These are phyloP conservation scores for Encarsia formosa DNA, from an alignment of 2,888 invertebrate species.

Conservation along the genomic window DNA sequence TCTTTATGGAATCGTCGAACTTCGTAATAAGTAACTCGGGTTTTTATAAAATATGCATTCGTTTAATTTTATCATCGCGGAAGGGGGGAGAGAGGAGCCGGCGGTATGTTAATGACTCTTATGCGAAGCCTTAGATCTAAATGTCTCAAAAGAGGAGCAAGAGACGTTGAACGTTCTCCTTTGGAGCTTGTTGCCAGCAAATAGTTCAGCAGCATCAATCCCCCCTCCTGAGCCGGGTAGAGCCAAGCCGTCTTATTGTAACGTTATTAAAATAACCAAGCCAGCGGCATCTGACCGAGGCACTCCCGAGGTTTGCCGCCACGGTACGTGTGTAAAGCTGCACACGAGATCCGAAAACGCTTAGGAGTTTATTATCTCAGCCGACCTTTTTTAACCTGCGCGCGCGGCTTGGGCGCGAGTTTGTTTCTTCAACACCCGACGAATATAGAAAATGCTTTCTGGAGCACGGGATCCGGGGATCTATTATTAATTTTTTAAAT, in stretches of 20 bases:
- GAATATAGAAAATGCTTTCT: constrained; percentile 14
- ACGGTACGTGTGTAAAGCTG: too few relatives aligned
- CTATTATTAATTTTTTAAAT: too few relatives aligned
- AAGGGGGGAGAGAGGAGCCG: too few relatives aligned
- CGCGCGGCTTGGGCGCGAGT: too few relatives aligned
- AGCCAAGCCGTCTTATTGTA: constrained; percentile 53
- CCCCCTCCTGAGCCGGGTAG: too few relatives aligned
- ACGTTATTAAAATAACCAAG: constrained; percentile 51
- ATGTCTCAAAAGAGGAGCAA: constrained; percentile 35
- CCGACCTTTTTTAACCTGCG: constrained; percentile 20
- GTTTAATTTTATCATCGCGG: too few relatives aligned
- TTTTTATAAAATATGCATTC: too few relatives aligned
- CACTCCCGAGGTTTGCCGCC: too few relatives aligned
- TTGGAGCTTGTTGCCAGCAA: constrained; percentile 48
- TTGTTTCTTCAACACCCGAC: not conserved
- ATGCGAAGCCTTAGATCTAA: constrained; percentile 48
- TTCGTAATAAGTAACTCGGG: too few relatives aligned
- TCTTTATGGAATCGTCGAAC: too few relatives aligned
- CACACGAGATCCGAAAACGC: constrained; percentile 21
- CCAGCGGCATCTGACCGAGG: too few relatives aligned
- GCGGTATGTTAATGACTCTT: constrained; percentile 49
- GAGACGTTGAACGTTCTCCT: constrained; percentile 30
- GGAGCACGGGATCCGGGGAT: too few relatives aligned
- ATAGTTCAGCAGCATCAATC: constrained; percentile 52
- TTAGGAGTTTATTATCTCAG: constrained; percentile 19